These are phyloP conservation scores for Pseudorhombus dupliciocellatus DNA, from an alignment of 2,113 vertebrate species.

Conservation along the genomic window DNA sequence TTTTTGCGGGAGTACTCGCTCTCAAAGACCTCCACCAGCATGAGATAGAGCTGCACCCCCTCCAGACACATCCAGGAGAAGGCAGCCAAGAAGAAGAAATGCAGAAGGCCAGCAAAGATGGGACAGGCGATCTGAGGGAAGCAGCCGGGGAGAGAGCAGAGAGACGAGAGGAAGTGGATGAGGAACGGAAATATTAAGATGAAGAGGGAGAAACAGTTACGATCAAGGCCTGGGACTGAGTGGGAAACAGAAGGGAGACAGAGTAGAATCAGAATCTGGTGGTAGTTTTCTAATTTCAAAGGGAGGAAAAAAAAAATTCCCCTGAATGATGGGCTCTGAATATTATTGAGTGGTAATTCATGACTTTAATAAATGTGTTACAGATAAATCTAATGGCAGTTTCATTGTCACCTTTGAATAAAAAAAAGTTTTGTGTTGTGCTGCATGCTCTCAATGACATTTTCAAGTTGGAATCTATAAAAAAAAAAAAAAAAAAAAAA, in stretches of 20 bases:
- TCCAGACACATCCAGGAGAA: constrained; percentile 96
- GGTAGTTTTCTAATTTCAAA: constrained; percentile 16
- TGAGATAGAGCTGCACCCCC: constrained; percentile 92
- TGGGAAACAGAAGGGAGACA: constrained; percentile 28
- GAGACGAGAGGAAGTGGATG: not conserved
- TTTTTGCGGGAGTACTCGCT: constrained; percentile 92
- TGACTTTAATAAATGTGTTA: constrained; percentile 53
- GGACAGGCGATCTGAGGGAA: constrained; percentile 87
- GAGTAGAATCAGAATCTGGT: constrained; percentile 29
- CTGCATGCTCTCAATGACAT: constrained; percentile 5
- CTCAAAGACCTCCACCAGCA: constrained; percentile 93
- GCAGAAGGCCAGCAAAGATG: constrained; percentile 91
- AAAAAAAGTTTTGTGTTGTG: not conserved
- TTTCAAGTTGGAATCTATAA: constrained; percentile 22
- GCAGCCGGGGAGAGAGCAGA: constrained; percentile 16
- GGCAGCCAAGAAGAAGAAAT: constrained; percentile 94
- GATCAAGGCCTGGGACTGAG: constrained; percentile 22
- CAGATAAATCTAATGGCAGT: constrained; percentile 37
- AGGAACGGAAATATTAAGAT: constrained; percentile 23
- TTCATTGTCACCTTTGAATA: constrained; percentile 23
- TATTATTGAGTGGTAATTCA: constrained; percentile 52
- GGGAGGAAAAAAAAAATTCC: constrained; percentile 41
- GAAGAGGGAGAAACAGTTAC: constrained; percentile 27
- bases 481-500: constrained; percentile 18
- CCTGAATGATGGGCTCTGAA: constrained; percentile 32